These are phyloP conservation scores for Monochamus alternatus DNA, from an alignment of 2,888 invertebrate genomes.

Conservation along the genomic window DNA sequence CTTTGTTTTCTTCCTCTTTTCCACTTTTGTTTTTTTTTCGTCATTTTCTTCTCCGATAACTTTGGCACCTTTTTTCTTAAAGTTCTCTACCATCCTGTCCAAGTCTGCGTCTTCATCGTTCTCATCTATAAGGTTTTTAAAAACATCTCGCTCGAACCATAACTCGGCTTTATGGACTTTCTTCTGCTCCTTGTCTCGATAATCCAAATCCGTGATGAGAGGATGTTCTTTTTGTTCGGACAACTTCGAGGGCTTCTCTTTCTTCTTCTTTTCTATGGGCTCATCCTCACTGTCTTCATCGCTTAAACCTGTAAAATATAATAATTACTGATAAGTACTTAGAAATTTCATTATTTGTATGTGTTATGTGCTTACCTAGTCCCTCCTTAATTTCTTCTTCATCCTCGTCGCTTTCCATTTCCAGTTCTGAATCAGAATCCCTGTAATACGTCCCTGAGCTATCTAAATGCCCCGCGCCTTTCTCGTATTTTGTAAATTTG, in stretches of 20 bases:
- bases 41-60: conserved; percentile 71
- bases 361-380: conserved; percentile 69
- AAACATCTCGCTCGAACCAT: conserved; percentile 90
- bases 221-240: conserved; percentile 74
- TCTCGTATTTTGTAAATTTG: conserved; percentile 77
- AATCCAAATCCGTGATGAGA: conserved; percentile 85
- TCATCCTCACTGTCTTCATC: conserved; percentile 72
- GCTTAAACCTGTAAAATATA: conserved; percentile 73
- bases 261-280: conserved; percentile 66
- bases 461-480: conserved; percentile 79
- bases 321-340: not conserved
- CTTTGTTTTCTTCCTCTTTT: conserved; percentile 50
- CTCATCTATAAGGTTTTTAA: conserved; percentile 85
- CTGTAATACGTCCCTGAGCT: conserved; percentile 81
- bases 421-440: conserved; percentile 78
- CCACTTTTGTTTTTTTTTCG: conserved; percentile 60
- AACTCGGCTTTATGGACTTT: conserved; percentile 85
- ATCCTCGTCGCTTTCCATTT: conserved; percentile 75
- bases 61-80: conserved; percentile 80
- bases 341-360: not conserved
- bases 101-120: conserved; percentile 92
- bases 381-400: conserved; percentile 74
- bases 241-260: conserved; percentile 54
- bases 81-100: conserved; percentile 83
- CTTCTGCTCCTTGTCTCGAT: conserved; percentile 82